Evolutionary conservation across 2,113 vertebrate genomes (phyloP).

Genomic region (Scalopus aquaticus): DNA sequence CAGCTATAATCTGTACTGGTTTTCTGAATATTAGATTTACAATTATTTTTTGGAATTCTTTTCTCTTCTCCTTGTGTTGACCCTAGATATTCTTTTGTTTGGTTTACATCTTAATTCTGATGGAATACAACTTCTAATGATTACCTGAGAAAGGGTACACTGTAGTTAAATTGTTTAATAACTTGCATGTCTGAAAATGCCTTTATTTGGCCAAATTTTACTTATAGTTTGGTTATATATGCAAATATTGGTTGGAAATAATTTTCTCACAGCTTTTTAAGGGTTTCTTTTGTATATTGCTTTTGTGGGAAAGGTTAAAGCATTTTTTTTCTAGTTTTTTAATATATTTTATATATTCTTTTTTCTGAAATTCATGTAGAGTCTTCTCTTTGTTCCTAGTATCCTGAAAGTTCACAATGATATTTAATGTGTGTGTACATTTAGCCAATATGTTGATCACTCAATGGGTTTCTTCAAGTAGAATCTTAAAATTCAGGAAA

Average conservation of each 20-base stretch:
- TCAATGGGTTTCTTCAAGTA: neutral
- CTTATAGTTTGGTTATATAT: neutral
- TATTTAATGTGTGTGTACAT: neutral
- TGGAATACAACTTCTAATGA: neutral
- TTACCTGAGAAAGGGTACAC: neutral
- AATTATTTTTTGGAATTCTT: neutral
- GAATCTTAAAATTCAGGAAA: neutral
- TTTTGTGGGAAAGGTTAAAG: neutral
- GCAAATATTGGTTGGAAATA: neutral
- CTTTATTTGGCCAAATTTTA: neutral
- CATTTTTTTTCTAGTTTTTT: neutral
- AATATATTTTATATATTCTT: no score
- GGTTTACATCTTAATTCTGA: neutral
- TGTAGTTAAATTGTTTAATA: neutral
- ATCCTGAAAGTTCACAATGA: neutral
- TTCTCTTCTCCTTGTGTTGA: neutral
- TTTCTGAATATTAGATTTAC: neutral
- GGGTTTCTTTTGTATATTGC: neutral
- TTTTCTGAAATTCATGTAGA: neutral
- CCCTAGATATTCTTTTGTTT: neutral
- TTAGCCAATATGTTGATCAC: neutral
- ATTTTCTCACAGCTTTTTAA: neutral
- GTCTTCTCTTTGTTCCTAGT: neutral
- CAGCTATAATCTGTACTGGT: neutral
- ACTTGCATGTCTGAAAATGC: neutral